These are phyloP conservation scores for Microctonus aethiopoides DNA, from an alignment of 2,888 invertebrate genomes.

Conservation along the genomic window DNA sequence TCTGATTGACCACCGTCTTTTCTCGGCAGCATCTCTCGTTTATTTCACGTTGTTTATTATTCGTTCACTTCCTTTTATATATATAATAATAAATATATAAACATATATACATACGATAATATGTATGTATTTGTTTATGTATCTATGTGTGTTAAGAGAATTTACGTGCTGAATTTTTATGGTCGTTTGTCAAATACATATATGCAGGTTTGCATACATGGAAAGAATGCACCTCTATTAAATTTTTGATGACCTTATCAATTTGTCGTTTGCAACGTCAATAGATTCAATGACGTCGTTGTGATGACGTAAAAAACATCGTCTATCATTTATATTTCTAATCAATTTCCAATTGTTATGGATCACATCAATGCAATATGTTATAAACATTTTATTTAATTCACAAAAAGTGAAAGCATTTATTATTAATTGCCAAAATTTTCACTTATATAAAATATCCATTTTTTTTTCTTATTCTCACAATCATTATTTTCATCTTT, in stretches of 20 bases:
- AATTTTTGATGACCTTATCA: background rate
- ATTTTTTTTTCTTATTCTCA: background rate
- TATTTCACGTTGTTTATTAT: background rate
- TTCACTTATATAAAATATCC: no score
- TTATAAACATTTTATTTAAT: background rate
- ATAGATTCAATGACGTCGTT: slow-evolving; percentile 5
- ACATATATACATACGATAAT: background rate
- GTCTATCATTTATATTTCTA: background rate
- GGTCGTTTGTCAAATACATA: background rate
- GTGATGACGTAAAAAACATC: background rate
- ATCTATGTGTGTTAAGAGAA: no score
- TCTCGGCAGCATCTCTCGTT: slow-evolving; percentile 57
- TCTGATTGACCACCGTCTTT: slow-evolving; percentile 52
- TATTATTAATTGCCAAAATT: background rate
- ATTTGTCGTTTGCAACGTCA: slow-evolving; percentile 6
- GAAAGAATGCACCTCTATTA: background rate
- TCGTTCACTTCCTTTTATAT: background rate
- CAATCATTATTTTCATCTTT: background rate
- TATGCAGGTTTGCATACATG: no score
- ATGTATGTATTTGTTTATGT: background rate
- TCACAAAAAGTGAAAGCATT: background rate
- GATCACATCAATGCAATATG: background rate
- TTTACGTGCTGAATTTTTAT: slow-evolving; percentile 6
- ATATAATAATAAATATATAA: background rate
- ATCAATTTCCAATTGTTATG: background rate